These are phyloP conservation scores for Grus americana DNA, from an alignment of 2,113 vertebrate species.

Conservation along the genomic window DNA sequence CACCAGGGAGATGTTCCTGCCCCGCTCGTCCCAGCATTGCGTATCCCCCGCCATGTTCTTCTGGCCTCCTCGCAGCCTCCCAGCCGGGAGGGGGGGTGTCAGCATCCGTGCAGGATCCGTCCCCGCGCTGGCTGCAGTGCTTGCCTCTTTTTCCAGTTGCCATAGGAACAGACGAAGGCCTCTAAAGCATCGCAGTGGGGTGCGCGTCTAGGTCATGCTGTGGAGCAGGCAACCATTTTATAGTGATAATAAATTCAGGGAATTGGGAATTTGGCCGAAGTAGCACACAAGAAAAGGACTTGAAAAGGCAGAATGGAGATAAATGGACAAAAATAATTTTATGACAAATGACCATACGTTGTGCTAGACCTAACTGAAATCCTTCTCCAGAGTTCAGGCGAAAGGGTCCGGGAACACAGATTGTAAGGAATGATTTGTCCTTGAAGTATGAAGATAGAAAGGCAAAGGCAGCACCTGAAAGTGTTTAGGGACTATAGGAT, in stretches of 20 bases:
- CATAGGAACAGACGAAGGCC: conserved; percentile 65
- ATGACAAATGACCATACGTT: not conserved
- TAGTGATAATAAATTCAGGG: conserved; percentile 67
- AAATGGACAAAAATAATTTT: conserved; percentile 39
- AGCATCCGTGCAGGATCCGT: not conserved
- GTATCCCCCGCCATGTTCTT: rapidly evolving
- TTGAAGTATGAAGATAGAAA: not conserved
- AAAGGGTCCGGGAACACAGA: not conserved
- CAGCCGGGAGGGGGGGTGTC: not conserved
- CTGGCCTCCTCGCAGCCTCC: not conserved
- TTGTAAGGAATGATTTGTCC: conserved; percentile 15
- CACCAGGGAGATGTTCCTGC: not conserved
- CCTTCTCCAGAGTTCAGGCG: not conserved
- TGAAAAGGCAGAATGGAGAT: conserved; percentile 54
- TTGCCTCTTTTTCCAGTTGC: conserved; percentile 48
- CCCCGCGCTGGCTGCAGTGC: not conserved
- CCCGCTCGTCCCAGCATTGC: rapidly evolving
- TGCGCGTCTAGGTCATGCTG: conserved; percentile 47
- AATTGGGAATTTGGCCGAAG: conserved; percentile 67
- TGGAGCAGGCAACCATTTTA: conserved; percentile 62
- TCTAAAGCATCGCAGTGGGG: conserved; percentile 51
- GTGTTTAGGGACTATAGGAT: not conserved
- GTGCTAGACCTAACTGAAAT: not conserved
- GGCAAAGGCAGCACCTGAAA: not conserved
- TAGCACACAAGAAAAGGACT: not conserved